Percentiles rank a stretch among this genome's conserved stretches.
Conservation (phyloP, 2,888 invertebrate genomes). For the Dicycla oo region DNA sequence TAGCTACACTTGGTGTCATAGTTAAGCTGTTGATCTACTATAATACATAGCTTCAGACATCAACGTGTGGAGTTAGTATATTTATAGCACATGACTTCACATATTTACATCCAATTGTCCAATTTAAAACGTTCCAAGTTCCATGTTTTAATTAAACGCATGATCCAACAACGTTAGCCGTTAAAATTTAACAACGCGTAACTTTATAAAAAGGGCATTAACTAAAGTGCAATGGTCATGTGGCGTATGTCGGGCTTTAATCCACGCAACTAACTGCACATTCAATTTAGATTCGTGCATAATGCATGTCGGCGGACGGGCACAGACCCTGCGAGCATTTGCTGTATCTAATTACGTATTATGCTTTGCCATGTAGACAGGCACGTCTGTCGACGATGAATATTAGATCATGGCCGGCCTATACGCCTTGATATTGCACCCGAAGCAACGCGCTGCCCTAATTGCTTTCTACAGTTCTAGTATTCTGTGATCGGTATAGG, state of each 20-base stretch:
- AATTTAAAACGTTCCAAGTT: constrained; percentile 20
- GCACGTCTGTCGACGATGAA: constrained; percentile 86
- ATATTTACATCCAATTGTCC: constrained; percentile 1
- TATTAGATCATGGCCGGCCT: constrained; percentile 86
- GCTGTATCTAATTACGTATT: constrained; percentile 89
- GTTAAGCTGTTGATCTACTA: constrained; percentile 5
- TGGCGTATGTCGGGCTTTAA: constrained; percentile 73
- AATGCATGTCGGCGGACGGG: constrained; percentile 82
- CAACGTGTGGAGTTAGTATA: constrained; percentile 4
- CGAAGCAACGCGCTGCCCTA: constrained; percentile 74
- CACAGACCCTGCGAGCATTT: constrained; percentile 82
- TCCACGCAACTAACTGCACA: constrained; percentile 85
- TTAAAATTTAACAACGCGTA: constrained; percentile 49
- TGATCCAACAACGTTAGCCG: constrained; percentile 31
- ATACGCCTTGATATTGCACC: constrained; percentile 78
- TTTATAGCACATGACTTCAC: constrained; percentile 8
- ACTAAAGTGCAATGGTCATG: constrained; percentile 67
- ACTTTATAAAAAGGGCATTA: constrained; percentile 64
- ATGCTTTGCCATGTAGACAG: constrained; percentile 87
- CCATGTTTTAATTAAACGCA: constrained; percentile 41
- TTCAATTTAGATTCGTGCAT: constrained; percentile 88
- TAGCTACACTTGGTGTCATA: constrained; percentile 13
- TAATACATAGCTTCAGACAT: constrained; percentile 7
- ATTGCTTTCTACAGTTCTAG: constrained; percentile 72
- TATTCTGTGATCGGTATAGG: constrained; percentile 29